Conservation (phyloP, 2,797 vertebrate genomes). For the Pangasius sanitwongsei region DNA sequence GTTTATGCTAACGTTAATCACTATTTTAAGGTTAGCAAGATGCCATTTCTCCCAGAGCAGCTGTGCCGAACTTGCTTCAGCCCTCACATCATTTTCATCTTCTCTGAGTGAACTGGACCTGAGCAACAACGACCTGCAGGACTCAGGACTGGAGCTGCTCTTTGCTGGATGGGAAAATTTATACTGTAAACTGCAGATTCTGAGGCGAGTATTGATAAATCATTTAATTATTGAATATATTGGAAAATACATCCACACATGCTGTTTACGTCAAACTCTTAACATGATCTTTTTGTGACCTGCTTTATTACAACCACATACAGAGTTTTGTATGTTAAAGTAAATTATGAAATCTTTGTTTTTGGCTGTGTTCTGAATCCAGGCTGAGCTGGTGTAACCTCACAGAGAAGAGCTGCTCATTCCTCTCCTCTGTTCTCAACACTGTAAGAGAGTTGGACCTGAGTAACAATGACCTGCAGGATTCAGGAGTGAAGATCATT, state of each 20-base stretch:
- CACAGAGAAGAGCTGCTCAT: slow-evolving; percentile 31
- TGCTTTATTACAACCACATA: not conserved
- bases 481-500: slow-evolving; percentile 34
- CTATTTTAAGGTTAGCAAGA: slow-evolving; percentile 26
- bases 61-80: slow-evolving; percentile 36
- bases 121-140: slow-evolving; percentile 45
- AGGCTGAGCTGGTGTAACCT: slow-evolving; percentile 37
- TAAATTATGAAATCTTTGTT: not conserved
- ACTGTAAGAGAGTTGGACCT: slow-evolving; percentile 49
- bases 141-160: slow-evolving; percentile 31
- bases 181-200: slow-evolving; percentile 33
- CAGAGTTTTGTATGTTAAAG: not conserved
- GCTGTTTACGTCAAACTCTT: not conserved
- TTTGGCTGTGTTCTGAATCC: not conserved
- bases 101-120: slow-evolving; percentile 50
- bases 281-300: not conserved
- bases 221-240: not conserved
- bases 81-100: slow-evolving; percentile 15
- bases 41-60: slow-evolving; percentile 41
- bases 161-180: not conserved
- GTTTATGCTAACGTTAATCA: not conserved
- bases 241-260: not conserved
- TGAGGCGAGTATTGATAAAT: not conserved
- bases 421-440: slow-evolving; percentile 20
- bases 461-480: slow-evolving; percentile 38